Conservation (phyloP, 2,113 vertebrate genomes). For the Saccopteryx bilineata region DNA sequence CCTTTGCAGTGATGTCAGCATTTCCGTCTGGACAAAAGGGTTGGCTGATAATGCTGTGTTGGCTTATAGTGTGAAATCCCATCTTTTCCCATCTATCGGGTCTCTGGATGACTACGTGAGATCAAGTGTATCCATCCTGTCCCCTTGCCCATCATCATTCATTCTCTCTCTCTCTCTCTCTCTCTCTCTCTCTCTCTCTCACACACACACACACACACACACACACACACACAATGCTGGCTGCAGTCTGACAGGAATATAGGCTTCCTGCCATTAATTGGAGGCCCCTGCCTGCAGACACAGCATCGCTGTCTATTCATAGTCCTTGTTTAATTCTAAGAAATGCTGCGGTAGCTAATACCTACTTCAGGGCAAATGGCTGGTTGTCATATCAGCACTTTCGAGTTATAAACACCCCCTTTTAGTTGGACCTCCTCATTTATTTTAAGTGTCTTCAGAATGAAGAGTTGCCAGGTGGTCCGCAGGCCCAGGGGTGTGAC, state of each 20-base stretch:
- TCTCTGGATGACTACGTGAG: not conserved
- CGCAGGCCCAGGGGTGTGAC: not conserved
- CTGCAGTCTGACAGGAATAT: not conserved
- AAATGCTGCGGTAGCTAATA: slow-evolving; percentile 41
- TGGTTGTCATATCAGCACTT: slow-evolving; percentile 13
- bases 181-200: not conserved
- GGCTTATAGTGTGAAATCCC: not conserved
- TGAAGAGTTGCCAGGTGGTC: not conserved
- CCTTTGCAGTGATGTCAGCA: not conserved
- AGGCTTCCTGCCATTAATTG: slow-evolving; percentile 61
- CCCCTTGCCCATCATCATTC: not conserved
- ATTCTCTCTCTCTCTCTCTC: not conserved
- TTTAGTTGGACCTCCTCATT: slow-evolving; percentile 20
- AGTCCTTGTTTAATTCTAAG: slow-evolving; percentile 40
- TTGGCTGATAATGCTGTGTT: not conserved
- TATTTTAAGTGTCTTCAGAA: slow-evolving; percentile 61
- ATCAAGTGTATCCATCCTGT: not conserved
- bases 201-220: not conserved
- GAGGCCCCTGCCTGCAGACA: slow-evolving; percentile 50
- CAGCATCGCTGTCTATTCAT: slow-evolving; percentile 42
- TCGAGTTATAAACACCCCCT: not conserved
- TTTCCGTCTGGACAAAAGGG: not conserved
- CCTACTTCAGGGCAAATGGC: not conserved
- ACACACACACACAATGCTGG: not conserved
- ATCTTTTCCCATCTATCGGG: not conserved